phyloP scores from a whole-genome alignment of 1,140 invertebrate genomes.

The Dendrolimus punctatus region DNA sequence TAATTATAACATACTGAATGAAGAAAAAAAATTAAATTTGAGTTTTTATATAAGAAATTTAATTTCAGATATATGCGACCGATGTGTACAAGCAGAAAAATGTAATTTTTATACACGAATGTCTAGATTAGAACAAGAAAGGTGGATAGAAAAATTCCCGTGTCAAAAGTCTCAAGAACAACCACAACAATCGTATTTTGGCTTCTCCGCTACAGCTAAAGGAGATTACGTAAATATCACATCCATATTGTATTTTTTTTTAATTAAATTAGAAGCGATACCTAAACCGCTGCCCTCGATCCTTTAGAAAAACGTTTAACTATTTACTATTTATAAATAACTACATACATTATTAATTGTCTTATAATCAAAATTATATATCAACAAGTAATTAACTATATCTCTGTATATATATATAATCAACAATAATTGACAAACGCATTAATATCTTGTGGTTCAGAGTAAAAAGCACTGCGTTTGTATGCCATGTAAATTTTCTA shows the following conservation, averaged over 20 bases:
- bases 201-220: constrained; percentile 22
- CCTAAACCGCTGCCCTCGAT: not conserved
- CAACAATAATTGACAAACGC: too few species aligned
- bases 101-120: constrained; percentile 25
- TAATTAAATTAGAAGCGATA: not conserved
- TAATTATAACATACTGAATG: too few species aligned
- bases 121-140: constrained; percentile 23
- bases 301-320: too few species aligned
- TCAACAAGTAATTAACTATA: too few species aligned
- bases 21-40: too few species aligned
- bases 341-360: too few species aligned
- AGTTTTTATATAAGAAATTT: not conserved
- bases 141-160: constrained; percentile 26
- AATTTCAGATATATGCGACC: constrained; percentile 24
- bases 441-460: too few species aligned
- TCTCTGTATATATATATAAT: too few species aligned
- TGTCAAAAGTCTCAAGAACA: constrained; percentile 18
- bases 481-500: too few species aligned
- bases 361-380: too few species aligned
- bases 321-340: too few species aligned
- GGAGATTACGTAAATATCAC: constrained; percentile 32
- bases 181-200: constrained; percentile 12
- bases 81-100: constrained; percentile 25
- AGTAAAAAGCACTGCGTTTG: too few species aligned
- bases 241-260: constrained; percentile 3